Percentiles rank a stretch among this genome's conserved stretches.
Conservation (phyloP, 2,113 vertebrate species). For the Diphyllodes magnificus region DNA sequence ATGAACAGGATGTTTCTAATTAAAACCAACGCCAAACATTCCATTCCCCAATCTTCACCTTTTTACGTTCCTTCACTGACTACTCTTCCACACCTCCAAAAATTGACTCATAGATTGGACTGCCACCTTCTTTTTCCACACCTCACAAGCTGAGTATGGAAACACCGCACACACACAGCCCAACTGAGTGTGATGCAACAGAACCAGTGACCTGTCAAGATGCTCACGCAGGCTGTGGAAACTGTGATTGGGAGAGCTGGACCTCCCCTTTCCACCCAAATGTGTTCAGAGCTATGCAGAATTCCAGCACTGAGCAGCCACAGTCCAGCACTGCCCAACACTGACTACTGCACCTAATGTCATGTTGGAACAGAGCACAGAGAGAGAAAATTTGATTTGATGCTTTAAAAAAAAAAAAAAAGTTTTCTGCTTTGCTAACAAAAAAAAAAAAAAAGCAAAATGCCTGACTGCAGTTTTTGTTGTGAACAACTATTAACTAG, state of each 20-base stretch:
- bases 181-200: background rate
- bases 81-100: background rate
- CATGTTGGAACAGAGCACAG: background rate
- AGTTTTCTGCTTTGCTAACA: background rate
- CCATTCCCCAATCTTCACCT: background rate
- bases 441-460: background rate
- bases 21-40: conserved; percentile 29
- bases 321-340: background rate
- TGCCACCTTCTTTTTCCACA: conserved; percentile 7
- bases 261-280: background rate
- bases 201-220: background rate
- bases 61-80: background rate
- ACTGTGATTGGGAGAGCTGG: background rate
- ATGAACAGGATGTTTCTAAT: conserved; percentile 40
- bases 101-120: conserved; percentile 24
- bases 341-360: background rate
- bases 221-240: background rate
- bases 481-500: background rate
- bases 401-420: background rate
- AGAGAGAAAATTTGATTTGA: background rate
- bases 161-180: background rate
- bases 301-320: background rate
- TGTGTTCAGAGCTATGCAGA: background rate
- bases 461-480: background rate
- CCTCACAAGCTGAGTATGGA: background rate